phyloP scores from a whole-genome alignment of 1,140 invertebrate species.

The Sesamia nonagrioides region DNA sequence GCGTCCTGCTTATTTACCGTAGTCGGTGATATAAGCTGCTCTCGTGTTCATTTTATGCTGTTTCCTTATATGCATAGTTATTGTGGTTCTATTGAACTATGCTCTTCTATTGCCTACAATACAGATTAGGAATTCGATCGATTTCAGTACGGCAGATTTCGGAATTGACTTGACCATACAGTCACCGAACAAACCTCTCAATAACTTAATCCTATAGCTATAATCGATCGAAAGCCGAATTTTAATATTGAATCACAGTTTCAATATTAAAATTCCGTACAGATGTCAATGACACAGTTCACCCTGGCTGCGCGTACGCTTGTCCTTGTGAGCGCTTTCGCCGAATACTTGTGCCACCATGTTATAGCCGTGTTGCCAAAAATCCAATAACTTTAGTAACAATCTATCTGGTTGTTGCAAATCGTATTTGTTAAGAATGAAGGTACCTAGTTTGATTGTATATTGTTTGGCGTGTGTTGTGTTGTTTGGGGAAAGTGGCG shows the following conservation, averaged over 20 bases:
- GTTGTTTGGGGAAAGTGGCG: background rate
- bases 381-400: slow-evolving; percentile 31
- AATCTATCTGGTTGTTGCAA: slow-evolving; percentile 26
- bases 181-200: background rate
- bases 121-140: no score
- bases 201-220: slow-evolving; percentile 14
- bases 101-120: no score
- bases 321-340: slow-evolving; percentile 47
- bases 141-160: no score
- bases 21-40: slow-evolving; percentile 1
- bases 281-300: slow-evolving; percentile 47
- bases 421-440: slow-evolving; percentile 12
- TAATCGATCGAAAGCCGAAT: slow-evolving; percentile 9
- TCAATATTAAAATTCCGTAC: slow-evolving; percentile 35
- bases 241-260: background rate
- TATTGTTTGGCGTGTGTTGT: slow-evolving; percentile 7
- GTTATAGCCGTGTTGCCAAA: slow-evolving; percentile 26
- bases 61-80: background rate
- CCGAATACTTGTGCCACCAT: slow-evolving; percentile 39
- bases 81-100: background rate
- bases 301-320: slow-evolving; percentile 26
- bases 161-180: background rate
- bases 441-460: slow-evolving; percentile 17
- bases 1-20: slow-evolving; percentile 37
- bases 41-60: slow-evolving; percentile 10